Evolutionary conservation across 1,140 invertebrate genomes (phyloP).

Genomic region (Popillia japonica): DNA sequence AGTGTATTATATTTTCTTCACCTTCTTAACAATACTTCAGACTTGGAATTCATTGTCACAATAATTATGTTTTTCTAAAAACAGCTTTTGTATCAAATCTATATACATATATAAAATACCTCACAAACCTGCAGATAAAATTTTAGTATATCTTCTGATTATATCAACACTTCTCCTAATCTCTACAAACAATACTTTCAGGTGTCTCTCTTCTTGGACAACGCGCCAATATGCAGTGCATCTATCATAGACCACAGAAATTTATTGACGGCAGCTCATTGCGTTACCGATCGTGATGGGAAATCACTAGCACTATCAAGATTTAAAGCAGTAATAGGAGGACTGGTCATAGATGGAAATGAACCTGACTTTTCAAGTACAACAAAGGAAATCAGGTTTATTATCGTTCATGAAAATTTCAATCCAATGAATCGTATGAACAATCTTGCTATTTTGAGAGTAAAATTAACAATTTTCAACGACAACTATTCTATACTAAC

Average conservation of each 20-base stretch:
- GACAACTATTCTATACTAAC: background rate
- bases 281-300: slow-evolving; percentile 55
- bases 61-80: no score
- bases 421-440: background rate
- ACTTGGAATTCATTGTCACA: no score
- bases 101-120: no score
- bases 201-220: background rate
- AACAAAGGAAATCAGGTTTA: background rate
- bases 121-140: no score
- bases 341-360: slow-evolving; percentile 38
- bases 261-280: slow-evolving; percentile 70
- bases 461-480: background rate
- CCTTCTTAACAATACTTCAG: no score
- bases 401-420: background rate
- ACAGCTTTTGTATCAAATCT: no score
- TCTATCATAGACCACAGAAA: slow-evolving; percentile 62
- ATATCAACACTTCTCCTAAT: no score
- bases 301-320: slow-evolving; percentile 38
- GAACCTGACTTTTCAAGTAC: background rate
- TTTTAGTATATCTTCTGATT: no score
- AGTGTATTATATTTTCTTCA: no score
- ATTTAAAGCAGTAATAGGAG: slow-evolving; percentile 44
- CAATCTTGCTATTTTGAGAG: slow-evolving; percentile 18
- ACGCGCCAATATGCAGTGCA: slow-evolving; percentile 61
- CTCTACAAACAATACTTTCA: background rate